These are phyloP conservation scores for Thomomys bottae DNA, from an alignment of 2,113 vertebrate genomes.

Conservation along the genomic window DNA sequence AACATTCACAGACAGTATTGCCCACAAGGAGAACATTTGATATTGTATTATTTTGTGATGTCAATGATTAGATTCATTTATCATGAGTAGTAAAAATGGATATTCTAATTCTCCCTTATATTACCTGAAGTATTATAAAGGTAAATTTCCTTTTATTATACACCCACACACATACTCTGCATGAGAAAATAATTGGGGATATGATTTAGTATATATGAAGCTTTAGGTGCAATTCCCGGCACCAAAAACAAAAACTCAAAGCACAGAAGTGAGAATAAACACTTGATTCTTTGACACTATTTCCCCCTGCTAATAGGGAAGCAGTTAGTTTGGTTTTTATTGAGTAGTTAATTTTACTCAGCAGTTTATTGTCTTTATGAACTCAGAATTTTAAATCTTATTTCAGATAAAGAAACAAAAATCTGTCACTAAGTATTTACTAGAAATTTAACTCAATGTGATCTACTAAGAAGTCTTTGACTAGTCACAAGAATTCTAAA, in stretches of 20 bases:
- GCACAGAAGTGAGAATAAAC: not conserved
- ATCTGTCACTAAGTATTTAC: not conserved
- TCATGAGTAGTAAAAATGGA: conserved; percentile 28
- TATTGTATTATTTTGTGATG: not conserved
- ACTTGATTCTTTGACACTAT: not conserved
- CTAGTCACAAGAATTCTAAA: not conserved
- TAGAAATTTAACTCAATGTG: conserved; percentile 9
- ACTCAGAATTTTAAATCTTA: conserved; percentile 8
- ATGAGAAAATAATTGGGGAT: not conserved
- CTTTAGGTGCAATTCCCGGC: not conserved
- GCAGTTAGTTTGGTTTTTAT: not conserved
- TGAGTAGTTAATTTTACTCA: too few relatives aligned
- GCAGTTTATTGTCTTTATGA: conserved; percentile 53
- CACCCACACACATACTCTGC: not conserved
- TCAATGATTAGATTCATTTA: conserved; percentile 2
- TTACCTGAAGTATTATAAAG: not conserved
- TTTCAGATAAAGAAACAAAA: not conserved
- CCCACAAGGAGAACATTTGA: not conserved
- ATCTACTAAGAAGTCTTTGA: not conserved
- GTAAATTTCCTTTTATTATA: conserved; percentile 1
- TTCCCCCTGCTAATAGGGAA: not conserved
- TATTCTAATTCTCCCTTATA: conserved; percentile 13
- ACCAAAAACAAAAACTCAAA: not conserved
- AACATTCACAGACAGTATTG: not conserved
- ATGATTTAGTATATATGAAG: not conserved